Base-by-base conservation (phyloP, 2,113 vertebrate genomes). In the Cyanoliseus patagonus region DNA sequence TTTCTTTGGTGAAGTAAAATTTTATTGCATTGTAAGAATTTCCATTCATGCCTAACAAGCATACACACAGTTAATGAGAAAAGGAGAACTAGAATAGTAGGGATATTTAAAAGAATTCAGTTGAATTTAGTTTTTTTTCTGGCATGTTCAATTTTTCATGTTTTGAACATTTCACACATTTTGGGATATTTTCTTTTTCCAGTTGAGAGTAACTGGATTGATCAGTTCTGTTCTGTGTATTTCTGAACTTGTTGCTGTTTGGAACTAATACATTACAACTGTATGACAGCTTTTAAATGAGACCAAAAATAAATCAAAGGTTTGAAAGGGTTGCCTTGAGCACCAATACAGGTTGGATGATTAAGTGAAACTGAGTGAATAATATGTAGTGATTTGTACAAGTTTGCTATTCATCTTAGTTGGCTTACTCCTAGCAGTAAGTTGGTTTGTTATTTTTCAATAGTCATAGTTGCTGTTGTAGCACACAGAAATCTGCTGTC, bases 291-390 rank as follows among this genome's bases (percentile, higher is more conserved):
- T 46, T 86, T 76, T 74, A 93, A 94, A 92, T 77, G 46, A 90
- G 55, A 90, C 35, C 12, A 83, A 95, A 95, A 93, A 74, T 49
- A 90, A 94, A 92, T 77, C 83, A 77, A 57, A 83, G 18, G 9
- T 77, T 86, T 69, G 63, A 80, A 92, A 92, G n/a, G 27, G 33
- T 53, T 94, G n/a, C 53, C 83, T 85, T 77, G 33, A 41, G 63
- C 64, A 74, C 20, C 59, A 53, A 23, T 11, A 27, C 31, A 77
- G 13, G 31, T 28, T 88, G 49, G 17, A 42, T 83, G 46, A 90
- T 81, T 70, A 92, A 92, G 49, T 59, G 88, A 80, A 92, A 74
- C 46, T 28, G 44, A 55, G 28, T 59, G 53, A 90, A 46, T 72
- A 87, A 72, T 49, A 85, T 3, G 9, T 37, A 62, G 33, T 28